Conservation (phyloP, 2,797 vertebrate genomes). For the Neostethus bicornis region DNA sequence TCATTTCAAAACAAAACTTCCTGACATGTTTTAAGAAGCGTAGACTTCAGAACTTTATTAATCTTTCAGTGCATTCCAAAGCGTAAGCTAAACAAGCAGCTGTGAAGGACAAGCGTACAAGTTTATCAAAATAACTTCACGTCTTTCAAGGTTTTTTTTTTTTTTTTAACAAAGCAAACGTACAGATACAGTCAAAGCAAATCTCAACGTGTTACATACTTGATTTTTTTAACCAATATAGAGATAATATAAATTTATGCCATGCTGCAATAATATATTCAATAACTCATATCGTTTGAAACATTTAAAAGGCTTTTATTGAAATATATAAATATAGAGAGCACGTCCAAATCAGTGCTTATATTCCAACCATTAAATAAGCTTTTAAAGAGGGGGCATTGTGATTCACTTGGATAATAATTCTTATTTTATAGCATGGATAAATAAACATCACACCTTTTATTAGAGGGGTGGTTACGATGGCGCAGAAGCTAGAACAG, state of each 20-base stretch:
- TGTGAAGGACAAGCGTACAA: conserved; percentile 87
- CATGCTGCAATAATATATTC: conserved; percentile 67
- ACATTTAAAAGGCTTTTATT: conserved; percentile 51
- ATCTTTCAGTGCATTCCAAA: conserved; percentile 59
- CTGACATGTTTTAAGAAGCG: conserved; percentile 24
- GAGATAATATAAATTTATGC: conserved; percentile 47
- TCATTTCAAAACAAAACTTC: conserved; percentile 50
- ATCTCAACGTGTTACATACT: conserved; percentile 54
- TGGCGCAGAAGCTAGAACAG: too few relatives aligned
- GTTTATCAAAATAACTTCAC: conserved; percentile 85
- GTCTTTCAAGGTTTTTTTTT: conserved; percentile 79
- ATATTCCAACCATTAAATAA: conserved; percentile 49
- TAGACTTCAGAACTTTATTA: conserved; percentile 37
- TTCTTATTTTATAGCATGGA: too few relatives aligned
- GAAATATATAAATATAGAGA: conserved; percentile 20
- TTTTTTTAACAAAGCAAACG: conserved; percentile 68
- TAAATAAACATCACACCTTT: too few relatives aligned
- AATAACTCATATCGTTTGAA: conserved; percentile 41
- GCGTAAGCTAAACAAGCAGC: conserved; percentile 71
- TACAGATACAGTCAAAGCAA: conserved; percentile 89
- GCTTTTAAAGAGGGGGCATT: too few relatives aligned
- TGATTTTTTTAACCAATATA: conserved; percentile 50
- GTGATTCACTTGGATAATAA: too few relatives aligned
- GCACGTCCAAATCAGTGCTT: conserved; percentile 39
- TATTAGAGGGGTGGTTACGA: too few relatives aligned